A percentile compares a stretch with the other conserved stretches of the same genome.
These are phyloP conservation scores for Lepilemur ruficaudatus DNA, from an alignment of 2,797 vertebrate genomes.

Conservation along the genomic window DNA sequence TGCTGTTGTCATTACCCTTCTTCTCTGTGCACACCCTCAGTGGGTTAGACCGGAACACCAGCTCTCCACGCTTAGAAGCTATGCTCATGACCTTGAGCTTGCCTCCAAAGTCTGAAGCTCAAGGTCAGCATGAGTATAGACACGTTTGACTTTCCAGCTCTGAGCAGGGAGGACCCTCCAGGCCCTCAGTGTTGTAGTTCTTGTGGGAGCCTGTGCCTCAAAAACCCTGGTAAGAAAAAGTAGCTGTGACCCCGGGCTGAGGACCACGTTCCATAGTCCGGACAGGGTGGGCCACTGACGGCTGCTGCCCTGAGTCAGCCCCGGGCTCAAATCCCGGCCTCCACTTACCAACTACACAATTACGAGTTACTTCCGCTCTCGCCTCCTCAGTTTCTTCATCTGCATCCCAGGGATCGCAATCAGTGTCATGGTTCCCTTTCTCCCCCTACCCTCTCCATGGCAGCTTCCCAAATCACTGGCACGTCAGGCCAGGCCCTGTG, in stretches of 20 bases:
- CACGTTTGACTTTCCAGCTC: not conserved
- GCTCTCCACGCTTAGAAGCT: not conserved
- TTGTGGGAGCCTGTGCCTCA: not conserved
- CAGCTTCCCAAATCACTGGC: not conserved
- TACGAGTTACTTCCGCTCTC: not conserved
- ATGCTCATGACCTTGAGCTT: not conserved
- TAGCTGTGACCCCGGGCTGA: not conserved
- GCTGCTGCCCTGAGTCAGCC: not conserved
- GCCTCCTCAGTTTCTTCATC: accelerated
- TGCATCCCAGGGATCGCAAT: not conserved
- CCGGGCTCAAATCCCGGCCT: not conserved
- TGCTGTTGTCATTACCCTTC: not conserved
- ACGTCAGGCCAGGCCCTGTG: not conserved
- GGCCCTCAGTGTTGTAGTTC: accelerated
- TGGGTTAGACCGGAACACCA: accelerated
- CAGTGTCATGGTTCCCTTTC: not conserved
- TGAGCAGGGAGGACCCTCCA: not conserved
- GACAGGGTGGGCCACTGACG: accelerated
- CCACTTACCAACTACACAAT: accelerated
- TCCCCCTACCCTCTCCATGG: not conserved
- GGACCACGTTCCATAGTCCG: not conserved
- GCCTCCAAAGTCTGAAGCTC: not conserved
- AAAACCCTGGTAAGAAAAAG: not conserved
- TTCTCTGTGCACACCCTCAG: not conserved
- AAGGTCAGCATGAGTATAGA: not conserved